phyloP scores from a whole-genome alignment of 2,797 vertebrate species.

The Threskiornis aethiopicus region DNA sequence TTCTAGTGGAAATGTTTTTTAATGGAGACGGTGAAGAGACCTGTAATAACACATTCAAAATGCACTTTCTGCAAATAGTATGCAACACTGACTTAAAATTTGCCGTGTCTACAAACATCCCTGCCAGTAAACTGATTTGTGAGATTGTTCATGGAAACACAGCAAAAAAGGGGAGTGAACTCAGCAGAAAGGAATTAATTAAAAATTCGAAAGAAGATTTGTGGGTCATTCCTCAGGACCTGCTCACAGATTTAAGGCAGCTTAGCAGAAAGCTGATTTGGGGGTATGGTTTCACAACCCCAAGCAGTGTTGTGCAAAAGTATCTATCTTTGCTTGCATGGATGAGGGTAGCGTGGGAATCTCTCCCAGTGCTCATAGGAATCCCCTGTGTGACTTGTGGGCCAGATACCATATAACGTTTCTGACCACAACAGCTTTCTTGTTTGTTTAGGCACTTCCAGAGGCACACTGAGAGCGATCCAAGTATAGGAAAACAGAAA shows the following conservation, averaged over 20 bases:
- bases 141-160: slow-evolving; percentile 41
- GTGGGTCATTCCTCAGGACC: slow-evolving; percentile 4
- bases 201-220: slow-evolving; percentile 42
- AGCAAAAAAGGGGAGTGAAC: slow-evolving; percentile 40
- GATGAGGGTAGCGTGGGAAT: not conserved
- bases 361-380: not conserved
- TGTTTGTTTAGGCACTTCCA: not conserved
- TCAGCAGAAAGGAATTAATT: slow-evolving; percentile 55
- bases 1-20: not conserved
- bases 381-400: not conserved
- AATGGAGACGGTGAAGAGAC: not conserved
- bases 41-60: not conserved
- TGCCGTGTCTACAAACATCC: slow-evolving; percentile 38
- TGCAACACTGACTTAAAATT: slow-evolving; percentile 45
- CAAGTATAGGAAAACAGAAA: not conserved
- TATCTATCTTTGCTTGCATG: not conserved
- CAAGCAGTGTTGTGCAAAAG: not conserved
- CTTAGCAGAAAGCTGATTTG: not conserved
- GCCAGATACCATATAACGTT: not conserved
- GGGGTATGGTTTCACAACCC: not conserved
- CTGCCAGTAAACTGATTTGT: slow-evolving; percentile 58
- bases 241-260: slow-evolving; percentile 5
- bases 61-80: slow-evolving; percentile 22
- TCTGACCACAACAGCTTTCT: not conserved
- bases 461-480: not conserved